These are phyloP conservation scores for Noctua pronuba DNA, from an alignment of 2,888 invertebrate genomes.

Conservation along the genomic window DNA sequence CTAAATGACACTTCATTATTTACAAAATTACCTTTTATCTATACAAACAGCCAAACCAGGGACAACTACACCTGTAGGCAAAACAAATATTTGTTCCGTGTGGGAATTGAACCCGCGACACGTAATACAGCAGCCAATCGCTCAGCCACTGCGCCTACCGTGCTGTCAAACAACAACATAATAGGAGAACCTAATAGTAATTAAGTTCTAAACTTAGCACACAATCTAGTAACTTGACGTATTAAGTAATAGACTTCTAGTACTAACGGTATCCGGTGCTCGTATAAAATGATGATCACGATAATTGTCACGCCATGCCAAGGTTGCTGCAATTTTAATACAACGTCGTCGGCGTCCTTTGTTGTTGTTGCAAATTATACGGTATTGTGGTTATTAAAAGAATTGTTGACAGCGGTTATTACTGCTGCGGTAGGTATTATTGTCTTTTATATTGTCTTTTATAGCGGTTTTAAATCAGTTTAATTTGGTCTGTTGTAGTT, in stretches of 20 bases:
- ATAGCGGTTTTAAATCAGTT: not conserved
- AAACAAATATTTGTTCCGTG: no score
- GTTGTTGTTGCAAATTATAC: constrained; percentile 30
- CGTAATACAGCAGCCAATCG: no score
- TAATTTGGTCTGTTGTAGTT: not conserved
- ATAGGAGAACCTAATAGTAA: not conserved
- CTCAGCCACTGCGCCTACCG: no score
- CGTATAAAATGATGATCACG: constrained; percentile 49
- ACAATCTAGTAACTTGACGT: not conserved
- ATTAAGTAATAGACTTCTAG: not conserved
- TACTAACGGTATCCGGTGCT: constrained; percentile 29
- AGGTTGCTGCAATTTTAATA: constrained; percentile 54
- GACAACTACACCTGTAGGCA: no score
- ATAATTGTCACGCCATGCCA: constrained; percentile 50
- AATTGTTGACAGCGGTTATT: constrained; percentile 16
- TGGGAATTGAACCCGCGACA: no score
- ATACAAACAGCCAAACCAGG: no score
- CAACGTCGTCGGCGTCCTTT: constrained; percentile 40
- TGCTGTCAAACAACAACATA: not conserved
- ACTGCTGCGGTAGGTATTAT: not conserved
- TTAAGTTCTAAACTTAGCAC: constrained; percentile 4
- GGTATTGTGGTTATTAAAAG: constrained; percentile 45
- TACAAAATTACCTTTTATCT: no score
- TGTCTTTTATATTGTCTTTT: not conserved
- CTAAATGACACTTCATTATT: no score